Evolutionary conservation across 2,113 vertebrate genomes (phyloP).

Genomic region (Sapayoa aenigma): DNA sequence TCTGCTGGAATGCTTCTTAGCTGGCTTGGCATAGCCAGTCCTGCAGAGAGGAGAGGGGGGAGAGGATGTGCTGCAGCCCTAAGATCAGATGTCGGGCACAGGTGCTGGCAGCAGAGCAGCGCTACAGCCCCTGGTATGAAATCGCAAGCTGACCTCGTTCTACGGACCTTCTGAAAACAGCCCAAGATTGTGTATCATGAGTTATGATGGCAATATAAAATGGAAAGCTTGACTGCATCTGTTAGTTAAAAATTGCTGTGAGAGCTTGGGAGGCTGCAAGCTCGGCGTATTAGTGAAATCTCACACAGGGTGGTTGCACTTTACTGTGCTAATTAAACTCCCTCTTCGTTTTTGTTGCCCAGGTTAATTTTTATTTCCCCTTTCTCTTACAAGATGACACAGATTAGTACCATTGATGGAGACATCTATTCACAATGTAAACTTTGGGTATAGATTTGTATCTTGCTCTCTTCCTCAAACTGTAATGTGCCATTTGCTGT

Average conservation of each 20-base stretch:
- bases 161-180: conserved; percentile 24
- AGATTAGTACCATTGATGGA: neutral
- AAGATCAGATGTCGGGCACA: conserved; percentile 69
- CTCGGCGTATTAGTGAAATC: neutral
- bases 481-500: neutral
- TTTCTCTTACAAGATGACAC: neutral
- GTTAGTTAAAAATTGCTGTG: conserved; percentile 56
- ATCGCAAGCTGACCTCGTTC: conserved; percentile 34
- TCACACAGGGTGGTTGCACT: neutral
- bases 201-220: conserved; percentile 60
- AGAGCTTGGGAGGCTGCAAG: neutral
- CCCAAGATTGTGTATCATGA: conserved; percentile 66
- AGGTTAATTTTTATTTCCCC: neutral
- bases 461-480: neutral
- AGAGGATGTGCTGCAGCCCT: conserved; percentile 51
- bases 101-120: conserved; percentile 47
- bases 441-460: neutral
- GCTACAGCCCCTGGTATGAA: conserved; percentile 28
- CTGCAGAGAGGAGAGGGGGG: neutral
- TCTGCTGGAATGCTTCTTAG: conserved; percentile 66
- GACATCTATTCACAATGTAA: neutral
- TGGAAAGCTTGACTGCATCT: conserved; percentile 55
- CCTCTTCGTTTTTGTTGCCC: neutral
- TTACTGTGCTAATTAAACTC: neutral
- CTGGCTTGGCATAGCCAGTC: conserved; percentile 18